phyloP scores from a whole-genome alignment of 2,113 vertebrate species.

The Rousettus leschenaultii region DNA sequence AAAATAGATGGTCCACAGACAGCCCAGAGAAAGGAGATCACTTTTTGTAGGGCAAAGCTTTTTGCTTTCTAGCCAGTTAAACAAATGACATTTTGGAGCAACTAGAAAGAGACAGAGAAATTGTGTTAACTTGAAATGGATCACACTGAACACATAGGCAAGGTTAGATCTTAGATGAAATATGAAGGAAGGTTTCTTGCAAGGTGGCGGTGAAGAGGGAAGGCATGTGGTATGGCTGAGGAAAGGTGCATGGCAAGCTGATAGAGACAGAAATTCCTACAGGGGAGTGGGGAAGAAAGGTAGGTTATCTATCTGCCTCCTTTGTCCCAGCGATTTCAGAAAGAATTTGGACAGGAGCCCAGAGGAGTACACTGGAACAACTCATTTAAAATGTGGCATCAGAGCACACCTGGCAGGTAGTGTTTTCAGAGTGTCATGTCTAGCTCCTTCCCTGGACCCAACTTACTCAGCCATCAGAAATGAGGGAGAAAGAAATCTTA shows the following conservation, averaged over 20 bases:
- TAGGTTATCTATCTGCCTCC: neutral
- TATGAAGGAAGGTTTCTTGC: too few species aligned
- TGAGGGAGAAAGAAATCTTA: constrained; percentile 16
- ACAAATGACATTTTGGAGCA: neutral
- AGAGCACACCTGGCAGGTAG: constrained; percentile 30
- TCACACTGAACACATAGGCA: too few species aligned
- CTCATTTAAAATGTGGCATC: constrained; percentile 61
- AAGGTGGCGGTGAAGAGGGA: neutral
- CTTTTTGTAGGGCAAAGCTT: neutral
- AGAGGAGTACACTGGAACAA: constrained; percentile 62
- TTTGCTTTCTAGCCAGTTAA: neutral
- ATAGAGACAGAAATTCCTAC: neutral
- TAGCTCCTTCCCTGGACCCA: constrained; percentile 33
- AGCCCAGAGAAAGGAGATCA: neutral
- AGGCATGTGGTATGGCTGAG: neutral
- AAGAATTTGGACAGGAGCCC: constrained; percentile 59
- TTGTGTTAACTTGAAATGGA: neutral
- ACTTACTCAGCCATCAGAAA: neutral
- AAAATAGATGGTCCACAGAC: neutral
- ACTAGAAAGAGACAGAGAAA: neutral
- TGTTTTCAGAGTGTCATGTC: neutral
- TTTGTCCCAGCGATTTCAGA: constrained; percentile 45
- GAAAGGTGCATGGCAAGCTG: neutral
- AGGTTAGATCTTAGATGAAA: neutral
- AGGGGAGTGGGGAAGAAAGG: neutral